Conservation (phyloP, 2,797 vertebrate species). For the Oreochromis grahami region DNA sequence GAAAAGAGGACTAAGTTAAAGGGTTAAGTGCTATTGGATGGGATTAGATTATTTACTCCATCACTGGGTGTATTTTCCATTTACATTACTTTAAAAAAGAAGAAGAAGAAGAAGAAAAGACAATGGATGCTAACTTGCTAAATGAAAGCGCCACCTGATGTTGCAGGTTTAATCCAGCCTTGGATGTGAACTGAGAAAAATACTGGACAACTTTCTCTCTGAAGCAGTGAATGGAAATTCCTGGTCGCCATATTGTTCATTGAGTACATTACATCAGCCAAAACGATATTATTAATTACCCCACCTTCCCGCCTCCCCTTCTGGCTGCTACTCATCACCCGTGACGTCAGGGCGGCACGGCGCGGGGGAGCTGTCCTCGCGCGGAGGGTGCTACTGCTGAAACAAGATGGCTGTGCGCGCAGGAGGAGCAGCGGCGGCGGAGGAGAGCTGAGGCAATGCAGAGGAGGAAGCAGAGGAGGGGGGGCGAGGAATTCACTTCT, state of each 20-base stretch:
- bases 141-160: neutral
- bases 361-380: slow-evolving; percentile 56
- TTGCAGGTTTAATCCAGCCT: neutral
- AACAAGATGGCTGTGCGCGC: slow-evolving; percentile 81
- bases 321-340: slow-evolving; percentile 49
- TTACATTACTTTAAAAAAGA: neutral
- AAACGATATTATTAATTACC: neutral
- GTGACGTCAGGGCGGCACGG: slow-evolving; percentile 74
- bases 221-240: slow-evolving; percentile 29
- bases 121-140: neutral
- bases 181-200: neutral
- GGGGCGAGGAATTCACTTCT: slow-evolving; percentile 38
- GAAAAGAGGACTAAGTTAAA: neutral
- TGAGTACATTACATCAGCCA: neutral
- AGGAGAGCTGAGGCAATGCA: slow-evolving; percentile 67
- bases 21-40: neutral
- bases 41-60: neutral
- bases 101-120: fast-evolving
- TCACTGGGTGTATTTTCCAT: neutral
- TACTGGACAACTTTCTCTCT: neutral
- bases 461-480: slow-evolving; percentile 45
- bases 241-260: neutral
- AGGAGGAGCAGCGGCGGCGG: slow-evolving; percentile 62
- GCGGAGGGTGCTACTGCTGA: slow-evolving; percentile 67
- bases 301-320: neutral